A percentile compares a stretch with the other conserved stretches of the same genome.
phyloP scores from a whole-genome alignment of 2,888 invertebrate genomes.

The Hydraecia micacea region DNA sequence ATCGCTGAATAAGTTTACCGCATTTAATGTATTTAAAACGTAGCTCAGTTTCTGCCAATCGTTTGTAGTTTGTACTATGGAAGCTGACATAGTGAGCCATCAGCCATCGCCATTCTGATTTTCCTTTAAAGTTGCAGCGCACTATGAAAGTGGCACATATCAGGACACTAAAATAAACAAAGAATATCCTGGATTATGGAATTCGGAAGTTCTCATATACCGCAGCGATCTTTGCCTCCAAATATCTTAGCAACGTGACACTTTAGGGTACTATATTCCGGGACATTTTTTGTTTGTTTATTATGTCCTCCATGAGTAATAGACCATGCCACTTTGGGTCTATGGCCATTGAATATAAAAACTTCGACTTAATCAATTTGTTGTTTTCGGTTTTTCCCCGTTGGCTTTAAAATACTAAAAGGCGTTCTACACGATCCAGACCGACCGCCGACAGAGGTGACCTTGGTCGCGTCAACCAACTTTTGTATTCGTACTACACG shows the following conservation, averaged over 20 bases:
- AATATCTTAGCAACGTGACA: not conserved
- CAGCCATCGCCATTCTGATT: not conserved
- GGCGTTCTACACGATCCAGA: too few relatives aligned
- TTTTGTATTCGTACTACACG: too few relatives aligned
- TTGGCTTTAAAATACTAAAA: too few relatives aligned
- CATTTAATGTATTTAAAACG: not conserved
- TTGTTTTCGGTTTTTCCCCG: slow-evolving; percentile 4
- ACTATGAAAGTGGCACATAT: not conserved
- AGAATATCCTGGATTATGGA: not conserved
- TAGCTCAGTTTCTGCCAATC: not conserved
- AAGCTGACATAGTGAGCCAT: not conserved
- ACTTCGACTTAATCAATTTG: not conserved
- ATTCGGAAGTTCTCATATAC: not conserved
- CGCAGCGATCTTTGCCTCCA: not conserved
- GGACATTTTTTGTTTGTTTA: not conserved
- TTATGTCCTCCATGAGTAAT: not conserved
- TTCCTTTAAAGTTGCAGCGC: not conserved
- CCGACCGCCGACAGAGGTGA: too few relatives aligned
- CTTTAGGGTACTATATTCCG: not conserved
- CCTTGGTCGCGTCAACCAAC: too few relatives aligned
- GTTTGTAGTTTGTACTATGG: not conserved
- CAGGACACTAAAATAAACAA: not conserved
- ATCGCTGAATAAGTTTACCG: not conserved
- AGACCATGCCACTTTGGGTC: not conserved
- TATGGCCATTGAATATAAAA: not conserved